phyloP scores from a whole-genome alignment of 1,140 invertebrate species.

The Diachasma alloeum region DNA sequence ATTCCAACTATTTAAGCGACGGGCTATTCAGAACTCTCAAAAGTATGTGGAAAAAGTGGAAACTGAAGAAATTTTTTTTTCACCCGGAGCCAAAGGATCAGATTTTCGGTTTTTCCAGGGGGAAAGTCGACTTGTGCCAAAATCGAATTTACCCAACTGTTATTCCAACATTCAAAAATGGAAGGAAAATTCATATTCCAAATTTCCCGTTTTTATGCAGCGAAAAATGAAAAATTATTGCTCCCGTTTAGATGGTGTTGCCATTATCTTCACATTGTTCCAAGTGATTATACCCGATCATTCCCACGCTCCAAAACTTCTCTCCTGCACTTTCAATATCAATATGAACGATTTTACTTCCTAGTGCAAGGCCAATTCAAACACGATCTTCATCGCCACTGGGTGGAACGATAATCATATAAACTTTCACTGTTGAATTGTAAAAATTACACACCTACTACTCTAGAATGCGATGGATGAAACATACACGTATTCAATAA shows the following conservation, averaged over 20 bases:
- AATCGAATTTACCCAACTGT: too few relatives aligned
- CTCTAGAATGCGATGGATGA: neutral
- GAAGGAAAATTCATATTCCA: too few relatives aligned
- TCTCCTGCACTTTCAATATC: neutral
- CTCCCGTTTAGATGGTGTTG: neutral
- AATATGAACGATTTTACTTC: slow-evolving; percentile 4
- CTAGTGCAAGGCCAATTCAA: slow-evolving; percentile 16
- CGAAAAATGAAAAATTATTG: too few relatives aligned
- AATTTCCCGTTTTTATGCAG: too few relatives aligned
- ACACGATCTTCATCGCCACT: slow-evolving; percentile 4
- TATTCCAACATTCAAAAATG: too few relatives aligned
- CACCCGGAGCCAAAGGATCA: too few relatives aligned
- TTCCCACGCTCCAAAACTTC: neutral
- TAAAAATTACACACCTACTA: slow-evolving; percentile 20
- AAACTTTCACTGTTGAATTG: slow-evolving; percentile 14
- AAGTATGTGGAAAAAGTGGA: too few relatives aligned
- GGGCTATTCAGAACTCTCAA: too few relatives aligned
- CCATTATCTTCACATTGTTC: neutral
- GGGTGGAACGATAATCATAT: slow-evolving; percentile 3
- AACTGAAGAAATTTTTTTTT: too few relatives aligned
- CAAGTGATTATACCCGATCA: neutral
- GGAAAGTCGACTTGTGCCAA: too few relatives aligned
- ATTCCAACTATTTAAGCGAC: too few relatives aligned
- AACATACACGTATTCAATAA: neutral
- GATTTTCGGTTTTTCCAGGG: too few relatives aligned